These are phyloP conservation scores for Drosophila affinis DNA, from an alignment of 2,888 invertebrate genomes.

Conservation along the genomic window DNA sequence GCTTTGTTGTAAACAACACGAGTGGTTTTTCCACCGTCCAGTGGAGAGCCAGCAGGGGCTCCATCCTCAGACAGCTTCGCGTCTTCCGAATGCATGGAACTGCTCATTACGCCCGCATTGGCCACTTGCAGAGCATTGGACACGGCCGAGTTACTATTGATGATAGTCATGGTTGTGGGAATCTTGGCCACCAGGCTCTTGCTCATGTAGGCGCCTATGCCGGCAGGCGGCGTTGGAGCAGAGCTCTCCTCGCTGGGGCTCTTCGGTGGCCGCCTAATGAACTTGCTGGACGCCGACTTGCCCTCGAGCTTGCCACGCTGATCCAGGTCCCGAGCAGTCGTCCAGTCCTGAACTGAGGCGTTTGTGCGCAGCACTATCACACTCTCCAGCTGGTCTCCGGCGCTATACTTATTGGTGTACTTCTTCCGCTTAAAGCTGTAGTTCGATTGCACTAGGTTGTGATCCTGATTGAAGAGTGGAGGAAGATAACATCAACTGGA, in stretches of 20 bases:
- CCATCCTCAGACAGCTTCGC: constrained; percentile 66
- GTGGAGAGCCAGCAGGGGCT: constrained; percentile 35
- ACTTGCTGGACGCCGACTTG: constrained; percentile 35
- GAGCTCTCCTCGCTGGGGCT: constrained; percentile 17
- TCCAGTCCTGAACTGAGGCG: constrained; percentile 80
- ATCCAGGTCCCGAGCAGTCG: constrained; percentile 76
- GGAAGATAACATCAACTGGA: background rate
- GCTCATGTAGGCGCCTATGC: constrained; percentile 65
- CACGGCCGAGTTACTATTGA: constrained; percentile 73
- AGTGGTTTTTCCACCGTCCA: constrained; percentile 54
- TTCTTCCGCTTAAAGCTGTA: constrained; percentile 83
- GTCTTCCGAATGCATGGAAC: constrained; percentile 79
- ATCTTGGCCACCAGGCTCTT: constrained; percentile 81
- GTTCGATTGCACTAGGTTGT: constrained; percentile 83
- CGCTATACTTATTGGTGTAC: constrained; percentile 76
- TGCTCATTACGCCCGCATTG: constrained; percentile 73
- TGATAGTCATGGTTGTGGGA: constrained; percentile 83
- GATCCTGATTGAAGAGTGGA: constrained; percentile 72
- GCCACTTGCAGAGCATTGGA: constrained; percentile 62
- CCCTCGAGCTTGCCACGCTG: constrained; percentile 69
- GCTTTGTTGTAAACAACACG: constrained; percentile 81
- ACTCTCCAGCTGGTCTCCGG: constrained; percentile 82
- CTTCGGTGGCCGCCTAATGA: constrained; percentile 58
- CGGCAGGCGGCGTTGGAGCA: constrained; percentile 15
- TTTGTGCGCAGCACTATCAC: constrained; percentile 82